Conservation (phyloP, 2,797 vertebrate species). For the Syndactyla subalaris region DNA sequence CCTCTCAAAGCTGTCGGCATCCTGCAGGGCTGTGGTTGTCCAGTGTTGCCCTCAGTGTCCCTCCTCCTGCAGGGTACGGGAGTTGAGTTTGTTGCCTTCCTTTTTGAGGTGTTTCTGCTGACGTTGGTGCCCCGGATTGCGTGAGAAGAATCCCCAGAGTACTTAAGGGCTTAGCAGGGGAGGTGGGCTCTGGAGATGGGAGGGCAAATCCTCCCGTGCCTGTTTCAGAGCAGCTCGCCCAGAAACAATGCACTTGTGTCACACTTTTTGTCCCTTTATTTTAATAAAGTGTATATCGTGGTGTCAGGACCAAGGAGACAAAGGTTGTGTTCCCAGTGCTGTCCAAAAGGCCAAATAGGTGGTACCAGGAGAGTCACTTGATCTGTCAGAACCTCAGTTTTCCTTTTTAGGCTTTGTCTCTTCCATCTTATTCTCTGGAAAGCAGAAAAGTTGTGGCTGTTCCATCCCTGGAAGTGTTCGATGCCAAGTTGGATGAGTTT, state of each 20-base stretch:
- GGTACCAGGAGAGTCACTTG: not conserved
- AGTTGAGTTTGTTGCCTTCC: not conserved
- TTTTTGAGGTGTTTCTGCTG: not conserved
- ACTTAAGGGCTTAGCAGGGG: not conserved
- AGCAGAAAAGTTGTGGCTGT: not conserved
- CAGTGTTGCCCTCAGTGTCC: not conserved
- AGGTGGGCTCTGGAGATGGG: not conserved
- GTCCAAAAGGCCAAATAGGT: not conserved
- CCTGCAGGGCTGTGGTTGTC: not conserved
- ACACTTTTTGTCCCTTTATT: not conserved
- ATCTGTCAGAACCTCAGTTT: not conserved
- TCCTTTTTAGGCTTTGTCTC: not conserved
- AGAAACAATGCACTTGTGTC: not conserved
- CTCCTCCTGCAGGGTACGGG: not conserved
- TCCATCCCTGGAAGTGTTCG: not conserved
- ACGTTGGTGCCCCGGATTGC: not conserved
- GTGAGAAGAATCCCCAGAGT: not conserved
- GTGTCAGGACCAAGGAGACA: fast-evolving
- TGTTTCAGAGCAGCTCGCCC: not conserved
- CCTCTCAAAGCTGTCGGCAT: not conserved
- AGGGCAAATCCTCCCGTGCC: not conserved
- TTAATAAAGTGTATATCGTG: not conserved
- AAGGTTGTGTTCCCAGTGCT: not conserved
- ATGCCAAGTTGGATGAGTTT: fast-evolving
- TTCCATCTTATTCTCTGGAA: not conserved